Percentiles rank a stretch among this genome's conserved stretches.
Conservation (phyloP, 2,888 invertebrate genomes). For the Caenorhabditis imperialis region DNA sequence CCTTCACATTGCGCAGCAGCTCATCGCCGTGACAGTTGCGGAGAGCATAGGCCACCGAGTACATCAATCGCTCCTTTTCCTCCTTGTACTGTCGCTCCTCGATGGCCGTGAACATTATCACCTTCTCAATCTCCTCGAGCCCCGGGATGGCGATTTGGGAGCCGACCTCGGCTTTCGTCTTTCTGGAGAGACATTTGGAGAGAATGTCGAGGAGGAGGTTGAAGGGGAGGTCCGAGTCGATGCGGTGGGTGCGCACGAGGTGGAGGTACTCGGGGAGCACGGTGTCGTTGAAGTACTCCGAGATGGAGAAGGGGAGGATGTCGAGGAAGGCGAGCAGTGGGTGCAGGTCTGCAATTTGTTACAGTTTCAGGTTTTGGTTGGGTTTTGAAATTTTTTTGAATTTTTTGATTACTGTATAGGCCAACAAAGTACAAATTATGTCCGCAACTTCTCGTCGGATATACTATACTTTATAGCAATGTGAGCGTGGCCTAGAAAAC, state of each 20-base stretch:
- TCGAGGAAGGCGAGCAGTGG: slow-evolving; percentile 52
- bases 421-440: too few relatives aligned
- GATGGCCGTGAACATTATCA: slow-evolving; percentile 84
- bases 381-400: too few relatives aligned
- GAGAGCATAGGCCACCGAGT: slow-evolving; percentile 9
- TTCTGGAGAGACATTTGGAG: slow-evolving; percentile 82
- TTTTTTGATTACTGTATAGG: too few relatives aligned
- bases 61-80: slow-evolving; percentile 17
- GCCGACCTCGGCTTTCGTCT: slow-evolving; percentile 83
- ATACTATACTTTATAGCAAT: too few relatives aligned
- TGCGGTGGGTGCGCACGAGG: neutral
- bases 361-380: too few relatives aligned
- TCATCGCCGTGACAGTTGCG: neutral
- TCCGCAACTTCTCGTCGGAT: too few relatives aligned
- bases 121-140: slow-evolving; percentile 82
- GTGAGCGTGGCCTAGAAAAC: too few relatives aligned
- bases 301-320: slow-evolving; percentile 38
- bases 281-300: slow-evolving; percentile 16
- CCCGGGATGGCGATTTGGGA: slow-evolving; percentile 83
- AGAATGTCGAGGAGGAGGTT: slow-evolving; percentile 12
- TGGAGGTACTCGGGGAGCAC: slow-evolving; percentile 13
- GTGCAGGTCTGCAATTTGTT: slow-evolving; percentile 48
- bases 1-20: neutral
- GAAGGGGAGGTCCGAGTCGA: neutral
- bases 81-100: slow-evolving; percentile 84